A percentile compares a stretch with the other conserved stretches of the same genome.
phyloP scores from a whole-genome alignment of 2,888 invertebrate species.

The Byasa hedistus region DNA sequence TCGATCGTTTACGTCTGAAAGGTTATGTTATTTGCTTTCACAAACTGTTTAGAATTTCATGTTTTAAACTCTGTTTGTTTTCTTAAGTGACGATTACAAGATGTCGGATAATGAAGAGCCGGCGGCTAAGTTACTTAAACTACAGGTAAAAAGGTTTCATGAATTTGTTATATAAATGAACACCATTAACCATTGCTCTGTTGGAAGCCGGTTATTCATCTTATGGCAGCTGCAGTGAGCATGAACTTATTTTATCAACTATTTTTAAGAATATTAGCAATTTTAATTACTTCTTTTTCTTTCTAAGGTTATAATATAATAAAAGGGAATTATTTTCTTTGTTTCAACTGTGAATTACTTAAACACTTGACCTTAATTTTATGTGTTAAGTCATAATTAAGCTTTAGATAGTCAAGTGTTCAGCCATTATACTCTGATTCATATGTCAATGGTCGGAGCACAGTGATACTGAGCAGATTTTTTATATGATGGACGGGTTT shows the following conservation, averaged over 20 bases:
- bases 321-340: background rate
- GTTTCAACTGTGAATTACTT: background rate
- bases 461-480: no score
- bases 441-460: no score
- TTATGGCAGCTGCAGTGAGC: background rate
- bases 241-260: background rate
- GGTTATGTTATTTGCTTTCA: background rate
- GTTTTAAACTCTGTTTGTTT: background rate
- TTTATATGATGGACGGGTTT: no score
- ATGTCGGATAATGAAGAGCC: slow-evolving; percentile 64
- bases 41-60: background rate
- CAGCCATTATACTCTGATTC: no score
- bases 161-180: background rate
- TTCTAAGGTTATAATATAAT: background rate
- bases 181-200: background rate
- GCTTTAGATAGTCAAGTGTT: background rate
- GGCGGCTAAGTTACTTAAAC: slow-evolving; percentile 54
- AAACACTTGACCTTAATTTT: no score
- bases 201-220: background rate
- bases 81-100: slow-evolving; percentile 8
- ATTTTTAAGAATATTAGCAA: background rate
- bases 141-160: slow-evolving; percentile 40
- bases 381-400: background rate
- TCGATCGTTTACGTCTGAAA: background rate
- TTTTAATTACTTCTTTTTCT: background rate